These are phyloP conservation scores for Tineola bisselliella DNA, from an alignment of 2,888 invertebrate species.

Conservation along the genomic window DNA sequence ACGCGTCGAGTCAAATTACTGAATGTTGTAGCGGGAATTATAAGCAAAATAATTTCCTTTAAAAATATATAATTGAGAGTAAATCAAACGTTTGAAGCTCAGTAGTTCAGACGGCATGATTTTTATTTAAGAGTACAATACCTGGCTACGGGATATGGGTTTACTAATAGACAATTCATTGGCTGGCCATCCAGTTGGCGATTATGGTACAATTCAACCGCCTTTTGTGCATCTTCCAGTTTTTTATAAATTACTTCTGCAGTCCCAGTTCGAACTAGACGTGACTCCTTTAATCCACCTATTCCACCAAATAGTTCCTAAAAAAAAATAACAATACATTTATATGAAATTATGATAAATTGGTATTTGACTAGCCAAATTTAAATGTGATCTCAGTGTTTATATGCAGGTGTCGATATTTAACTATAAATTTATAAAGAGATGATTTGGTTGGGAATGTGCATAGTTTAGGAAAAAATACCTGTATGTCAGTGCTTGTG, in stretches of 20 bases:
- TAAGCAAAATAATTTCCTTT: no score
- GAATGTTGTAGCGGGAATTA: no score
- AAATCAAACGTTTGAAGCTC: no score
- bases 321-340: constrained; percentile 18
- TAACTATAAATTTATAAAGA: neutral
- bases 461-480: no score
- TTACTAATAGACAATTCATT: constrained; percentile 89
- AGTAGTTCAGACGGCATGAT: no score
- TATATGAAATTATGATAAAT: no score
- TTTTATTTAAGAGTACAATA: no score
- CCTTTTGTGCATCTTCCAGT: constrained; percentile 86
- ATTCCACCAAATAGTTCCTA: constrained; percentile 94
- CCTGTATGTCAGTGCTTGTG: constrained; percentile 90
- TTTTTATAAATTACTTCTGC: constrained; percentile 92
- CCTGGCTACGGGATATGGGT: constrained; percentile 54
- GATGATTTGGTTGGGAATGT: no score
- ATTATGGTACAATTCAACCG: constrained; percentile 93
- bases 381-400: no score
- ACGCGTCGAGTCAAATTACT: no score
- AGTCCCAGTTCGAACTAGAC: constrained; percentile 85
- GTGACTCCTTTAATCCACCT: constrained; percentile 84
- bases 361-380: no score
- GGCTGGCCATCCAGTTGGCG: constrained; percentile 92
- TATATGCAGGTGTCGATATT: neutral
- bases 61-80: no score